Evolutionary conservation across 2,113 vertebrate species (phyloP), one percentile per base, ranked within the genome.

Genomic region (Peromyscus leucopus): DNA sequence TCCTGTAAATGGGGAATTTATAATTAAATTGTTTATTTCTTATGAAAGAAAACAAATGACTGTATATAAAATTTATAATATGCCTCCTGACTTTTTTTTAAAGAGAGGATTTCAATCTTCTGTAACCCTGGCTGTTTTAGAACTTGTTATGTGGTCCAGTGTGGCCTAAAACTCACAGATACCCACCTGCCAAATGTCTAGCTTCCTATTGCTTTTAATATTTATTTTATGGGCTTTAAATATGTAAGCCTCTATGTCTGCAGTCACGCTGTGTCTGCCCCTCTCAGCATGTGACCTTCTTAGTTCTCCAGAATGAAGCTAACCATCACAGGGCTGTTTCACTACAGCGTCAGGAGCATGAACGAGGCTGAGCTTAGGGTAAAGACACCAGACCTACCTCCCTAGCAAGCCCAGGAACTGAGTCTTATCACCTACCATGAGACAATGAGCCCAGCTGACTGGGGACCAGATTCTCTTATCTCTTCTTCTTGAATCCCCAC

Each of bases 1-100:
- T 95, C 79, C 78, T 39, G 39, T 46, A 91, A 92, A 74, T 92
- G 78, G 19, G 7, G 67, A 51, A n/a, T 89, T 93, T 88, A 76
- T 67, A 84, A 67, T 72, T 95, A 74, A 26, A 84, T 80, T 51
- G n/a, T 46, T 76, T 42, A 75, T 78, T 94, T 76, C 69, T 93
- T 95, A 39, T 39, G 22, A 57, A 84, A 91, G n/a, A 82, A 93
- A 89, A 92, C 19, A 84, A 74, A 19, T 13, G 21, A 48, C 78
- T 78, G 75, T 65, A 83, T 10, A 57, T 42, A 79, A 83, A 39
- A 42, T 69, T 46, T 10, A 2, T 26, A 90, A 33, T 13, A 15
- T 92, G 48, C 24, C 33, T 79, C 46, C 57, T 90, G 75, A 67
- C 21, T 26, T 59, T 75, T 67, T 67, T 39, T 24, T 22, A 36